Evolutionary conservation across 35 echinoderm and acorn worm genomes (phyloP).

Genomic region (Anneissia japonica): DNA sequence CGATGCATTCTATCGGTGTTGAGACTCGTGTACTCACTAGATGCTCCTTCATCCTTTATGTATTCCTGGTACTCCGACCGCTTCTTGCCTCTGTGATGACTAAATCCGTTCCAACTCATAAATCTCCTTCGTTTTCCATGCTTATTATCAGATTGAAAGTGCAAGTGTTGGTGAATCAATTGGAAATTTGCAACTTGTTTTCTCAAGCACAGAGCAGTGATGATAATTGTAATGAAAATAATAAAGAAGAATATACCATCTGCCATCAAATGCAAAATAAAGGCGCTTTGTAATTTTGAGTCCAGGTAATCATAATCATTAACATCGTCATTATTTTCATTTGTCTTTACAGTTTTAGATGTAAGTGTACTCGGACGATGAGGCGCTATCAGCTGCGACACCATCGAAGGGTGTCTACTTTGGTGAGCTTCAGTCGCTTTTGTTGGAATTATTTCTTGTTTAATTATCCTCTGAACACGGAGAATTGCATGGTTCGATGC

Average conservation of each 20-base stretch:
- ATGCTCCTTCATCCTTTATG: neutral
- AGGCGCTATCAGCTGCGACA: neutral
- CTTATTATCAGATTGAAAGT: neutral
- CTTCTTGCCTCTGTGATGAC: neutral
- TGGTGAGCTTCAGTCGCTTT: neutral
- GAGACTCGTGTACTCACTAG: neutral
- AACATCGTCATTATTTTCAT: neutral
- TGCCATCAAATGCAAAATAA: neutral
- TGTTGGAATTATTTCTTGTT: neutral
- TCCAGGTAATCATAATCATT: neutral
- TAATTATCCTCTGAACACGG: neutral
- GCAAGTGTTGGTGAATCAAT: neutral
- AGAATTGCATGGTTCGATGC: neutral
- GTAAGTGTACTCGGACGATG: neutral
- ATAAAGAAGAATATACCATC: neutral
- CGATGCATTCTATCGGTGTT: neutral
- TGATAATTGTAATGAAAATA: neutral
- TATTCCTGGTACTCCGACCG: neutral
- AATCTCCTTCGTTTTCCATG: neutral
- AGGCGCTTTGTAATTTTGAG: neutral
- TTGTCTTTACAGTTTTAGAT: neutral
- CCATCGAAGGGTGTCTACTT: neutral
- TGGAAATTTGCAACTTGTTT: neutral
- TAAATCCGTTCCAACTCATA: neutral
- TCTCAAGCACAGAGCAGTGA: neutral